Conservation (phyloP, 2,113 vertebrate species). For the Leptosomus discolor region DNA sequence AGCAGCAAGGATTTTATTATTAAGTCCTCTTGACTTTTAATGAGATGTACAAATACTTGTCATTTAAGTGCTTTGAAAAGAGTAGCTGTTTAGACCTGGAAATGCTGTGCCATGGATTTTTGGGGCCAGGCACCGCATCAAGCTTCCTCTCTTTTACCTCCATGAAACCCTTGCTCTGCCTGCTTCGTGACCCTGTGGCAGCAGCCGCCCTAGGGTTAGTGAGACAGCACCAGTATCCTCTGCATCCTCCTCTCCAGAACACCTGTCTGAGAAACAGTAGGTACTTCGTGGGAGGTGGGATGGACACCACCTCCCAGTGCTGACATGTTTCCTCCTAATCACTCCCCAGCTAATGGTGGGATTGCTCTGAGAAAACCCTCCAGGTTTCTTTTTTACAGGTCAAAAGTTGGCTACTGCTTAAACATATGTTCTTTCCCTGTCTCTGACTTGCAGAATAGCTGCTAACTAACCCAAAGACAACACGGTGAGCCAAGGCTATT, state of each 20-base stretch:
- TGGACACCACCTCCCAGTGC: neutral
- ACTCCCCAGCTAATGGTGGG: neutral
- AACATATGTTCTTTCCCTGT: slow-evolving; percentile 35
- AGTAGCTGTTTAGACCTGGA: neutral
- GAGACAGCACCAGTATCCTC: neutral
- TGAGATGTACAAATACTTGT: neutral
- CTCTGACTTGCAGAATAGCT: slow-evolving; percentile 49
- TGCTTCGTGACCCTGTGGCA: neutral
- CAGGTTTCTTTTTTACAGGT: neutral
- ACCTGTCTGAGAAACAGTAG: neutral
- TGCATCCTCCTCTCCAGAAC: neutral
- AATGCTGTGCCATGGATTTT: neutral
- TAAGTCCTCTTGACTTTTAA: slow-evolving; percentile 4
- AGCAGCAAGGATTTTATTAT: neutral
- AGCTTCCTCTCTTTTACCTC: neutral
- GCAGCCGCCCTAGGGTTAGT: neutral
- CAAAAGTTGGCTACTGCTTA: slow-evolving; percentile 32
- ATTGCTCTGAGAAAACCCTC: neutral
- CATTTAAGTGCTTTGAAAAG: neutral
- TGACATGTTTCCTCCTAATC: neutral
- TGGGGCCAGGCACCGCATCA: neutral
- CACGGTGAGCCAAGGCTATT: slow-evolving; percentile 53
- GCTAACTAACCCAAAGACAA: slow-evolving; percentile 65
- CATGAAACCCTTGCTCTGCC: neutral
- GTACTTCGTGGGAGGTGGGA: neutral